Percentiles rank a stretch among this genome's conserved stretches.
Evolutionary conservation across 2,113 vertebrate genomes (phyloP).

Genomic region (Semnornis frantzii): DNA sequence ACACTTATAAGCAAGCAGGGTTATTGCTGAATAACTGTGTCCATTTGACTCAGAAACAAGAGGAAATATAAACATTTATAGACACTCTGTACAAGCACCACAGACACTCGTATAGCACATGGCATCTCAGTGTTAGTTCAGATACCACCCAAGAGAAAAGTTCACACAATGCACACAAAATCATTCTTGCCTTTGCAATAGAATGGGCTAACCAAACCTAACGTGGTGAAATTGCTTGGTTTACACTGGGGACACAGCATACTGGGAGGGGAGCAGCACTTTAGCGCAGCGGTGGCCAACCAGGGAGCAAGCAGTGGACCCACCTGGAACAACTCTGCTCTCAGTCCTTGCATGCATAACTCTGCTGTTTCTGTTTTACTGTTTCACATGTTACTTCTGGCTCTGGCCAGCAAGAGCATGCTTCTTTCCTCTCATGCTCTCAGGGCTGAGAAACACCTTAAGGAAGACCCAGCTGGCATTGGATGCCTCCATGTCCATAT

Average conservation of each 20-base stretch:
- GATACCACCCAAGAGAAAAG: not conserved
- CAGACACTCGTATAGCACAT: fast-evolving
- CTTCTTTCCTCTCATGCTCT: not conserved
- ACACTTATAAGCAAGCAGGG: not conserved
- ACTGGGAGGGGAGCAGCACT: not conserved
- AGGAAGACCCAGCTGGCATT: not conserved
- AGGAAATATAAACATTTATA: not conserved
- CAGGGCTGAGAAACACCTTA: not conserved
- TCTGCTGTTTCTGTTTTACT: not conserved
- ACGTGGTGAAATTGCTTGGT: not conserved
- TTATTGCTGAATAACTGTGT: not conserved
- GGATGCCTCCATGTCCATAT: not conserved
- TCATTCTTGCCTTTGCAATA: not conserved
- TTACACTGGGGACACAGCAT: not conserved
- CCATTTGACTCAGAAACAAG: not conserved
- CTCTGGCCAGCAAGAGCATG: not conserved
- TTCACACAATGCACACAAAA: not conserved
- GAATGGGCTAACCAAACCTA: not conserved
- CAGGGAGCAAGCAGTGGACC: not conserved
- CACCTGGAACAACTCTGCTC: not conserved
- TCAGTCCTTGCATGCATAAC: not conserved
- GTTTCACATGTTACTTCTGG: not conserved
- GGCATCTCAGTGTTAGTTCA: not conserved
- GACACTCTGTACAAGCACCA: not conserved
- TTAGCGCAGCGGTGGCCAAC: not conserved